phyloP scores from a whole-genome alignment of 37 sponge, comb jelly and placozoan species.

The Cladorhizidae sp. region DNA sequence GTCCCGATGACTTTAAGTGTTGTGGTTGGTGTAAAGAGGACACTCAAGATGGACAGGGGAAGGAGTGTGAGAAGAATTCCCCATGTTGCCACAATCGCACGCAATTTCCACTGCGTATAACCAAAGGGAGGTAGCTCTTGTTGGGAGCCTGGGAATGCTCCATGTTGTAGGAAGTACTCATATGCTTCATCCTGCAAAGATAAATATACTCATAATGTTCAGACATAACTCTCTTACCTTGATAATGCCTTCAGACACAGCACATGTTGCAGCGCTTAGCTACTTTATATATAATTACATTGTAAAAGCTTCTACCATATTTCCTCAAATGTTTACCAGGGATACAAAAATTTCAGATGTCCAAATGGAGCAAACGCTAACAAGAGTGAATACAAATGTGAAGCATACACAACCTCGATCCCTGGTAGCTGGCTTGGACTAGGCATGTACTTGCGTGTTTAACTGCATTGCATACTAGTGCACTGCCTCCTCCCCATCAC shows the following conservation, averaged over 20 bases:
- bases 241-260: not conserved
- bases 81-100: constrained; percentile 33
- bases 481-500: no score
- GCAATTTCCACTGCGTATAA: constrained; percentile 4
- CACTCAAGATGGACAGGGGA: not conserved
- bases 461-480: no score
- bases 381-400: no score
- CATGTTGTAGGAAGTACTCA: constrained; percentile 42
- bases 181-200: constrained; percentile 56
- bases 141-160: constrained; percentile 25
- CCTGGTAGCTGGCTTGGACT: no score
- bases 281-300: no score
- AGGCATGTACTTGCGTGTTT: no score
- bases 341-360: no score
- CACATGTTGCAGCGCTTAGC: no score
- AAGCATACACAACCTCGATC: no score
- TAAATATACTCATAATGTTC: not conserved
- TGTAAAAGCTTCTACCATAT: no score
- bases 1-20: not conserved
- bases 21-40: not conserved
- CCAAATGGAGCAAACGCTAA: no score
- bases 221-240: not conserved
- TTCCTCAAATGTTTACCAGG: no score
- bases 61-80: not conserved
- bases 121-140: constrained; percentile 1